Evolutionary conservation across 1,140 invertebrate genomes (phyloP), one percentile per base, ranked within the genome.

Genomic region (Acromyrmex echinatior): DNA sequence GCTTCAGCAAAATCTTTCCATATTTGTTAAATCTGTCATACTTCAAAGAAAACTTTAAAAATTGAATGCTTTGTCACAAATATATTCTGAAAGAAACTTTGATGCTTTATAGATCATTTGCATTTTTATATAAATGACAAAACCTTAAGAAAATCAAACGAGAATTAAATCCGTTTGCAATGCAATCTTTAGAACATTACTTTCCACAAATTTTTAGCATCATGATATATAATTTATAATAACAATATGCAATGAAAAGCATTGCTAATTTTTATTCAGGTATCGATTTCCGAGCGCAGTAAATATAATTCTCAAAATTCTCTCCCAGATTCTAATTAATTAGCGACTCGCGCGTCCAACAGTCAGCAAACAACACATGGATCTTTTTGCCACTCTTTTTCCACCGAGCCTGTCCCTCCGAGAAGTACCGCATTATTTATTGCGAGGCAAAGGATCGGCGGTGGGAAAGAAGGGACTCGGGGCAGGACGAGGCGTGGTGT

Each of bases 371-470:
- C 81, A 70, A 86, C 84, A 74, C 71, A 60, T 51, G 31, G 60
- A 28, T 31, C 51, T 63, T 76, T 90, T 68, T 65, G 74, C 63
- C 58, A 58, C 49, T 79, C 16, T 63, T 79, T 82, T 49, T 71
- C 45, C n/a, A 18, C 3, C 65, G 35, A 62, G 58, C 62, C 71
- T 74, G 77, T 88, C 87, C 73, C 71, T 86, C 70, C 71, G 84
- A 80, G 74, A 89, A 90, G 88, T 82, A 86, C 53, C 77, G 70
- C 79, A 87, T 92, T 92, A 92, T 92, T 92, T 92, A 92, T 92
- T 91, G 68, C 86, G 80, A 86, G 86, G 65, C 73, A 74, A 92
- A 92, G 86, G 91, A 81, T 92, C 88, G 87, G 81, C 82, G 65
- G 85, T 51, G 79, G 81, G 68, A 86, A 70, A 70, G 73, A 53